phyloP scores from a whole-genome alignment of 2,888 invertebrate species.

The Blastobasis lacticolella region DNA sequence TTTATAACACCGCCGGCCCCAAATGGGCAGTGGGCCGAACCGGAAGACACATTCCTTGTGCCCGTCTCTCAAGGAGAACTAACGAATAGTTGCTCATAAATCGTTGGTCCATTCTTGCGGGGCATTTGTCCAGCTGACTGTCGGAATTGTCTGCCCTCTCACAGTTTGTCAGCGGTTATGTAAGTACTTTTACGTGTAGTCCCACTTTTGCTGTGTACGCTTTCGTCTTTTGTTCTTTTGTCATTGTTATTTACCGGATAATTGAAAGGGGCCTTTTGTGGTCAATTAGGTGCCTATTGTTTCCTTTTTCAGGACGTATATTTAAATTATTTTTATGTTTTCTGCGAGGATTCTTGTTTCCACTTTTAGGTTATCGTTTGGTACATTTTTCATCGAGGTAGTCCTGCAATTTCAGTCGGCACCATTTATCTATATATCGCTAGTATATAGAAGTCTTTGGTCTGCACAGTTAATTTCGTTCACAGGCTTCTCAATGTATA shows the following conservation, averaged over 20 bases:
- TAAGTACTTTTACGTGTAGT: not conserved
- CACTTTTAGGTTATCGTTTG: too few species aligned
- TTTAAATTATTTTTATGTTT: too few species aligned
- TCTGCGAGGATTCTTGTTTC: too few species aligned
- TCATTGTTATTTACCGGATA: not conserved
- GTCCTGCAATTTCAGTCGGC: too few species aligned
- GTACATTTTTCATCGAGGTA: too few species aligned
- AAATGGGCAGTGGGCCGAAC: conserved; percentile 5
- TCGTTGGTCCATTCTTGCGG: conserved; percentile 45
- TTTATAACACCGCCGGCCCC: conserved; percentile 7
- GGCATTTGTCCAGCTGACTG: conserved; percentile 53
- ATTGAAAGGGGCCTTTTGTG: not conserved
- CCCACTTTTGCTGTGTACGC: not conserved
- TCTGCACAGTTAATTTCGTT: too few species aligned
- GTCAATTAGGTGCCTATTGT: not conserved
- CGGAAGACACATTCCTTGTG: conserved; percentile 39
- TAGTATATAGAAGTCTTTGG: too few species aligned
- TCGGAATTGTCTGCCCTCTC: conserved; percentile 28
- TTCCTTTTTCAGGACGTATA: not conserved
- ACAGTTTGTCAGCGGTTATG: conserved; percentile 31
- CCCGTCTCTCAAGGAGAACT: conserved; percentile 31
- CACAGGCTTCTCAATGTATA: too few species aligned
- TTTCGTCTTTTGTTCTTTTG: not conserved
- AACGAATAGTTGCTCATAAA: conserved; percentile 51
- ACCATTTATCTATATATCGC: too few species aligned